Evolutionary conservation across 1,140 invertebrate genomes (phyloP), one percentile per base, ranked within the genome.

Genomic region (Solenopsis invicta): DNA sequence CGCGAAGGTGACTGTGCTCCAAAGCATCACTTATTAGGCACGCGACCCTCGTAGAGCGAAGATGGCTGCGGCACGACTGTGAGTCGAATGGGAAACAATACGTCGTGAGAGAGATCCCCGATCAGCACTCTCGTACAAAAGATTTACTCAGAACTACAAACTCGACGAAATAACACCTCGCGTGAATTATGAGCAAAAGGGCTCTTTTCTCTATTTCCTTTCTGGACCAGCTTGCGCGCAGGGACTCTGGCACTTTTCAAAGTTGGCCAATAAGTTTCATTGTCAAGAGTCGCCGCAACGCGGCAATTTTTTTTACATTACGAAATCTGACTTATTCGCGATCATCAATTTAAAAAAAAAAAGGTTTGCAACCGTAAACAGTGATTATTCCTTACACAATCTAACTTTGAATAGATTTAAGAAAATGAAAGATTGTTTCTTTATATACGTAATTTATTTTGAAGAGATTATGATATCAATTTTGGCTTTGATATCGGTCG

Each of bases 21-120:
- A 13, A 56, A 87, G 74, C 56, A 48, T 84, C 76, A 89, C 88
- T 90, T 88, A 92, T 91, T 92, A 92, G 92, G 76, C 91, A 91
- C 90, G 91, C 90, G 90, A 91, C 86, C 64, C 86, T 76, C 62
- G 34, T 67, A 71, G 59, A 89, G 85, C 13, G 86, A 90, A 88
- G 62, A 90, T 87, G 75, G 62, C 37, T 64, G 80, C 75, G 21
- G 45, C 45, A 80, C 78, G 59, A 54, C 66, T 59, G 66, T 75
- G 85, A 89, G 9, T 87, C 88, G 61, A 34, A 85, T 76, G 69
- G n/a, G 34, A 56, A 61, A 88, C 88, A 78, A 88, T 75, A 71
- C 45, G 8, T 16, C 18, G n/a, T 13, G 66, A 69, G 72, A 59
- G 72, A 41, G 21, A 72, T 84, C 56, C 21, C 56, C 50, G 34